Conservation (phyloP, 2,113 vertebrate species). For the Xiphophorus maculatus region DNA sequence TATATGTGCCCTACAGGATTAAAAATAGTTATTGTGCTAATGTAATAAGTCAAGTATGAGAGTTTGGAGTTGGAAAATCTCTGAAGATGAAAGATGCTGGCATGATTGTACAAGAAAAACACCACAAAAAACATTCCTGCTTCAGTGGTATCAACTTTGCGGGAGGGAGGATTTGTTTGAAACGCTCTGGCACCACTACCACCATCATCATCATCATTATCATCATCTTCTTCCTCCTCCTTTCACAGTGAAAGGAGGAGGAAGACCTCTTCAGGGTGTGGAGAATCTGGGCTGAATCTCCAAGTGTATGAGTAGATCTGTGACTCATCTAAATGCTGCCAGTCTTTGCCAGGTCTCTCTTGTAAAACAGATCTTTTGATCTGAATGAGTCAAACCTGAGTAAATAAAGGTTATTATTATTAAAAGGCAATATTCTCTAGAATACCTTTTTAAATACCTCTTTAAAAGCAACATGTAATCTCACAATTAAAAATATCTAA, state of each 20-base stretch:
- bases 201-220: too few relatives aligned
- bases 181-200: neutral
- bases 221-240: neutral
- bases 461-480: too few relatives aligned
- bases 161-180: constrained; percentile 3
- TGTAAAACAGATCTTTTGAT: too few relatives aligned
- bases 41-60: neutral
- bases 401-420: too few relatives aligned
- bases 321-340: neutral
- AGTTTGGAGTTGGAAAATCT: neutral
- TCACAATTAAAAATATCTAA: too few relatives aligned
- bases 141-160: constrained; percentile 32
- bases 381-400: too few relatives aligned
- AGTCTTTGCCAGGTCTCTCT: too few relatives aligned
- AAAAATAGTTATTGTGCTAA: neutral
- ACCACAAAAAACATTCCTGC: constrained; percentile 18
- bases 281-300: neutral
- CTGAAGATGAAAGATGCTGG: neutral
- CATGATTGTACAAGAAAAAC: constrained; percentile 43
- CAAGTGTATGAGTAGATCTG: neutral
- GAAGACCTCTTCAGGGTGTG: neutral
- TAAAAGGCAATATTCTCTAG: too few relatives aligned
- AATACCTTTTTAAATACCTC: too few relatives aligned
- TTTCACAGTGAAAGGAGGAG: neutral
- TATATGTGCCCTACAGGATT: neutral